These are phyloP conservation scores for Mesembrinibis cayennensis DNA, from an alignment of 2,113 vertebrate genomes.

Conservation along the genomic window DNA sequence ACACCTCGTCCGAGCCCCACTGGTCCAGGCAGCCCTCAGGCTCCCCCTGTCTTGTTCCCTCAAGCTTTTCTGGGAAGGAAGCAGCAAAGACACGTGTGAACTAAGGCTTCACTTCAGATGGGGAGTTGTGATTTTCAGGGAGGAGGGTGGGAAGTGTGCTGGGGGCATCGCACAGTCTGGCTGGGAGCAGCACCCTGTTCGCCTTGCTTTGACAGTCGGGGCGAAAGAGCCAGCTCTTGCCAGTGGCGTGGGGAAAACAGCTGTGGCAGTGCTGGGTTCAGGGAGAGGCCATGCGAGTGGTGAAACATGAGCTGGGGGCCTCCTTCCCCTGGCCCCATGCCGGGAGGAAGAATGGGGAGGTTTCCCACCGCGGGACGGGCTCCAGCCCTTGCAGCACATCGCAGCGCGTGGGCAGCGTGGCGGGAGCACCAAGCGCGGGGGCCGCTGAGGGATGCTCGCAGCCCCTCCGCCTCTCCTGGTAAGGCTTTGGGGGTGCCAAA, in stretches of 20 bases:
- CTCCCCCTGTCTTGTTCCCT: rapidly evolving
- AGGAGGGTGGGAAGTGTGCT: no score
- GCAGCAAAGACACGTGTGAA: rapidly evolving
- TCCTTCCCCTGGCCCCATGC: not conserved
- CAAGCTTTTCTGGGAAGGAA: not conserved
- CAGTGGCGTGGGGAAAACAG: not conserved
- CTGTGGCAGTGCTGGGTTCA: rapidly evolving
- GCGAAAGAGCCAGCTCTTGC: rapidly evolving
- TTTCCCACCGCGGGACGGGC: not conserved
- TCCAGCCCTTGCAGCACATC: not conserved
- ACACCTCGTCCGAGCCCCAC: rapidly evolving
- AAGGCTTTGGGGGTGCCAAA: not conserved
- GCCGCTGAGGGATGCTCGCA: not conserved
- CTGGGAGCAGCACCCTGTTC: not conserved
- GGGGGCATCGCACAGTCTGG: not conserved
- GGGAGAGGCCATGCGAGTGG: not conserved
- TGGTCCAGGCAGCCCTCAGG: not conserved
- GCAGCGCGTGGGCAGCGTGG: rapidly evolving
- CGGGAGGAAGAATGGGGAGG: not conserved
- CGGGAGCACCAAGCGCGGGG: not conserved
- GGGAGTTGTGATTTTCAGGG: not conserved
- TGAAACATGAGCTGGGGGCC: constrained; percentile 22
- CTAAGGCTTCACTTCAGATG: not conserved
- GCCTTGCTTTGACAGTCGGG: not conserved
- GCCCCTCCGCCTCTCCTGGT: not conserved